Base-by-base conservation (phyloP, 2,888 invertebrate species). In the Cataglyphis rosenhaueri region DNA sequence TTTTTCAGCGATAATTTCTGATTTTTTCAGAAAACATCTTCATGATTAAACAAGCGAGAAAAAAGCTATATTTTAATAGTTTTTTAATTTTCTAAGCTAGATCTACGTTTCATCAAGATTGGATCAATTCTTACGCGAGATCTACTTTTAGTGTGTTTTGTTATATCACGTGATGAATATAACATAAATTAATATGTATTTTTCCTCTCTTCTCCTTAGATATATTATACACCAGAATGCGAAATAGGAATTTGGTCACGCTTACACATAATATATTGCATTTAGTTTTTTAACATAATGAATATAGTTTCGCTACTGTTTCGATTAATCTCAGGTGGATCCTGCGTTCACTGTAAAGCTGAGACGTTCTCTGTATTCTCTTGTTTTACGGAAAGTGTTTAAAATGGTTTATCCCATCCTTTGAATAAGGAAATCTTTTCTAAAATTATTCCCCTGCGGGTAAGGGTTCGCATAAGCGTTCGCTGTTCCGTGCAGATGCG, bases 401-500 rank as follows among this genome's bases (percentile, higher is more conserved):
- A 87, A 89, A 89, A 84, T 86, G 78, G 82, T 68, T 74, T 81
- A 83, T 70, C 73, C 65, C 84, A 65, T 86, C 85, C 89, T 87
- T 88, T 85, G 87, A 84, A 88, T 85, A 86, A 83, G 90, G 84
- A 86, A 86, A 83, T 89, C 90, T 84, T 83, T 84, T 91, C 89
- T 91, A 91, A 91, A 91, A 91, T 91, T 91, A 91, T 88, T 85
- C 85, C 88, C 85, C 84, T 81, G 68, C 70, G 86, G 83, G 86
- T 90, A 89, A 87, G 90, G 91, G 85, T 88, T 88, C 84, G 81
- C 81, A 73, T 83, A 85, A 86, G 86, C 86, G 89, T 82, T 88
- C 88, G 87, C 76, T 89, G 89, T 92, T 90, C 91, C 91, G 88
- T 88, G 88, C 82, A 87, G 89, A 87, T 88, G 91, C 87, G 88